Evolutionary conservation across 92 coral and sea anemone species (phyloP).

Genomic region (Bergia sp.): DNA sequence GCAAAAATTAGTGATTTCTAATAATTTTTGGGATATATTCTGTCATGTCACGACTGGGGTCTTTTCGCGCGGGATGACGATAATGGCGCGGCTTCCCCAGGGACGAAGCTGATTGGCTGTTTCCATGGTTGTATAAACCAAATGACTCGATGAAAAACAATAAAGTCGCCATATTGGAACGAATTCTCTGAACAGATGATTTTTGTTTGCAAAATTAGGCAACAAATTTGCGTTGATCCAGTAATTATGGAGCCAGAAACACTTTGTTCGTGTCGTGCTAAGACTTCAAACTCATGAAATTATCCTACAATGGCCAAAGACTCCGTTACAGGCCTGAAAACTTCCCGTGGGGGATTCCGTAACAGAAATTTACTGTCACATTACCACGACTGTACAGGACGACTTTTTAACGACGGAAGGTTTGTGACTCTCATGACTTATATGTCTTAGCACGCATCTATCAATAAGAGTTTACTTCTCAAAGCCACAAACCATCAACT

Average conservation of each 20-base stretch:
- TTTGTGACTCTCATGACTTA: slow-evolving; percentile 12
- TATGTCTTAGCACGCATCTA: neutral
- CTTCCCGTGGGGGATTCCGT: slow-evolving; percentile 47
- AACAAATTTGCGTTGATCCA: neutral
- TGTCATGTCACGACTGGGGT: no score
- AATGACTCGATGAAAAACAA: slow-evolving; percentile 30
- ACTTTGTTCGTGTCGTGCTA: neutral
- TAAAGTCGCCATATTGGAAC: slow-evolving; percentile 57
- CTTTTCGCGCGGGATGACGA: slow-evolving; percentile 33
- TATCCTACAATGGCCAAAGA: slow-evolving; percentile 41
- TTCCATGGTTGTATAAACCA: slow-evolving; percentile 70
- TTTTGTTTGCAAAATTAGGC: slow-evolving; percentile 15
- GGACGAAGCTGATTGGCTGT: slow-evolving; percentile 76
- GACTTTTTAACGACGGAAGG: slow-evolving; percentile 80
- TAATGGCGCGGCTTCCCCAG: slow-evolving; percentile 32
- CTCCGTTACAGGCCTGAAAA: neutral
- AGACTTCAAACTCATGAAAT: slow-evolving; percentile 3
- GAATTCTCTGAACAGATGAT: slow-evolving; percentile 33
- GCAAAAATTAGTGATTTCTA: no score
- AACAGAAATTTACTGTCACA: slow-evolving; percentile 66
- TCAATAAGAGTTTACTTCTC: neutral
- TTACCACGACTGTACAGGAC: slow-evolving; percentile 72
- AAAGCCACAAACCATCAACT: neutral
- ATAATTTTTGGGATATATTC: no score
- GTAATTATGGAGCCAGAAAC: neutral